phyloP scores from a whole-genome alignment of 2,113 vertebrate species.

The human region DNA sequence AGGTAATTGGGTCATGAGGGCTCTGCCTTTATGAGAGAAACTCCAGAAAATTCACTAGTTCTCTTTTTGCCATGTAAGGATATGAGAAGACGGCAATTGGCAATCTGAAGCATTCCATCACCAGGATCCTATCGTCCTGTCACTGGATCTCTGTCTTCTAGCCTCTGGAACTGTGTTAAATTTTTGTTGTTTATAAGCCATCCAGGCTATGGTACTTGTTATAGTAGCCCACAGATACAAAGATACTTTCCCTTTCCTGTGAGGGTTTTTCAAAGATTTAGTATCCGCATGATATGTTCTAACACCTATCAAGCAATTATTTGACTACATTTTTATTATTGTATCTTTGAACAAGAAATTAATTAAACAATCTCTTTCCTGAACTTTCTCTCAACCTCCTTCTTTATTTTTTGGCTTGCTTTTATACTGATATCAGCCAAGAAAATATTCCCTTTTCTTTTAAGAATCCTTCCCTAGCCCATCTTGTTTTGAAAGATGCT shows the following conservation, averaged over 20 bases:
- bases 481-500: neutral
- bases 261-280: neutral
- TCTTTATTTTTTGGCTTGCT: neutral
- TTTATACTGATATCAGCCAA: neutral
- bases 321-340: neutral
- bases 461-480: neutral
- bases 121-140: neutral
- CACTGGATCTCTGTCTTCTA: neutral
- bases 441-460: neutral
- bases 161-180: no score
- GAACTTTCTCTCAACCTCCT: neutral
- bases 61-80: rapidly evolving
- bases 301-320: neutral
- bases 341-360: neutral
- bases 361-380: neutral
- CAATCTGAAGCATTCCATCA: neutral
- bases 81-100: neutral
- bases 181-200: neutral
- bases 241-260: neutral
- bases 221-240: neutral
- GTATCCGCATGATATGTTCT: neutral
- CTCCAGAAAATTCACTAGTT: no score
- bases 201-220: neutral
- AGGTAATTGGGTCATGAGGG: neutral
- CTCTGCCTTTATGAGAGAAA: neutral